Evolutionary conservation across 2,113 vertebrate genomes (phyloP), one percentile per base, ranked within the genome.

Genomic region (Brachirus orientalis): DNA sequence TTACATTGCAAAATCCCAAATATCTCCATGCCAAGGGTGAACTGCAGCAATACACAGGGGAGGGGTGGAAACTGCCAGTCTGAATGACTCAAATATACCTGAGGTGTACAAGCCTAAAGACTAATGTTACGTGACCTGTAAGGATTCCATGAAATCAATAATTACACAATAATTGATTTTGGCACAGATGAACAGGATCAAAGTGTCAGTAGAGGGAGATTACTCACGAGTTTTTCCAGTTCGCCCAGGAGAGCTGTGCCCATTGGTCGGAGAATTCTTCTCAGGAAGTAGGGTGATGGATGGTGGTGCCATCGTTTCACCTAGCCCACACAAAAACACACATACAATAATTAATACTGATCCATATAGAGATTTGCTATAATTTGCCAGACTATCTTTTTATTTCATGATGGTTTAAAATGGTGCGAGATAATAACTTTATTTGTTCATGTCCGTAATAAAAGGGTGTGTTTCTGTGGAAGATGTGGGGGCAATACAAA

Each of bases 221-320:
- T 72, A 84, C 92, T 89, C 83, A 93, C 93, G 82, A 0, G 76
- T 84, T 79, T 85, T 92, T 18, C 82, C 87, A 20, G 75, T 78
- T 44, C 87, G 77, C 18, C 72, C 83, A 5, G 90, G 92, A 59
- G 92, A 92, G 73, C 77, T 63, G 63, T 87, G 86, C 45, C 83
- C 71, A 33, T 90, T 91, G 55, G 83, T 89, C 1, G 83, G 86
- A 46, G 69, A 81, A 81, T 72, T 92, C 80, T 88, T 92, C n/a
- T 93, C 92, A 37, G 85, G 71, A 67, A 83, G 72, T 6, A 88
- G 79, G 57, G 77, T 62, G 62, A 87, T 72, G 69, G 87, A 85
- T n/a, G 91, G 86, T 0, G 87, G 68, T 6, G 84, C 54, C 89
- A 90, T 91, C 54, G 76, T 85, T 80, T 92, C 86, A 58, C 70